Evolutionary conservation across 2,797 vertebrate genomes (phyloP), one percentile per base, ranked within the genome.

Genomic region (Tragelaphus eurycerus): DNA sequence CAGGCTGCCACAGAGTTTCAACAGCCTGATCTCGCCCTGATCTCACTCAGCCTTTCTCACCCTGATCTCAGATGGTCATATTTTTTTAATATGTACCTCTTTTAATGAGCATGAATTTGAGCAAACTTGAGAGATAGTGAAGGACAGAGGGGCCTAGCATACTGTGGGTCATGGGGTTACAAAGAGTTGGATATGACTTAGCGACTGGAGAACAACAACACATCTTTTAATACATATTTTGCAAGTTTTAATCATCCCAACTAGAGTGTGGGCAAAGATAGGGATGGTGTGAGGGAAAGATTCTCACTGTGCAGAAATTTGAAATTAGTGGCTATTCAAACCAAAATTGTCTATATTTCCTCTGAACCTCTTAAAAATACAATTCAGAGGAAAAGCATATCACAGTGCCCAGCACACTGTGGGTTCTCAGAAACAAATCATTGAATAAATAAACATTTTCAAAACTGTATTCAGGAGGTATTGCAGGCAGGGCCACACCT

Each of bases 141-240:
- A 74, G 34, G 71, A 25, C 12, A 43, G 21, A 43, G 38, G 21
- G 23, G 71, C 71, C 71, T 74, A 74, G 67, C 38, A 43, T 74
- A 25, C 71, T 74, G 38, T 74, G 23, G 38, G 25, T 38, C 38
- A 74, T 2, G 6, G 21, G 21, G 21, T 74, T 6, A 6, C 71
- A 74, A 43, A 74, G 21, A 74, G 71, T 74, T 43, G 38, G 71
- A 43, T 74, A 43, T 74, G 71, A 74, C 64, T 71, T 71, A 71
- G 71, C 3, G 1, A 43, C 34, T 4, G 71, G 12, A 74, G 23
- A 74, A 43, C 67, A 43, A 43, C 71, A 43, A 25, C 23, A 86
- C 31, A 81, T 89, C 92, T 85, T 96, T 92, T 86, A 95, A 96
- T 90, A 86, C 15, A 52, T 97, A 95, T 79, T 97, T 97, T n/a